Evolutionary conservation across 2,113 vertebrate genomes (phyloP).

Genomic region (Numida meleagris): DNA sequence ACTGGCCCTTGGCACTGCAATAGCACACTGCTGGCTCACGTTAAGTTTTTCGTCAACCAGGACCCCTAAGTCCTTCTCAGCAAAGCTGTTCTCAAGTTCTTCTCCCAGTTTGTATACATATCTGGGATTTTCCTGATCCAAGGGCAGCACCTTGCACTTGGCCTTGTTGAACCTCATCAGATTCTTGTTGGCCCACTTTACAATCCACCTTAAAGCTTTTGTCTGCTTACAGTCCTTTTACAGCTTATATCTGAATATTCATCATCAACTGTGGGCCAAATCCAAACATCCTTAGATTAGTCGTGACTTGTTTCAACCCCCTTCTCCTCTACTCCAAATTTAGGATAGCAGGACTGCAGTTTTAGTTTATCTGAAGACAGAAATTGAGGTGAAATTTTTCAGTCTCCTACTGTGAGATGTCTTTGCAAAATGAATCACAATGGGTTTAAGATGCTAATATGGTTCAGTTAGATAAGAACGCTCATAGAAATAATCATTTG

Average conservation of each 20-base stretch:
- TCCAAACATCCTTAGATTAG: background rate
- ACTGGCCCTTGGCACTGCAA: too few species aligned
- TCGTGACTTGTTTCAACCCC: background rate
- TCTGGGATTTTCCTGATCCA: too few species aligned
- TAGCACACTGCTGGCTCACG: too few species aligned
- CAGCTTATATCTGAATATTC: background rate
- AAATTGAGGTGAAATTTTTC: background rate
- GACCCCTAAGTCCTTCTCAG: too few species aligned
- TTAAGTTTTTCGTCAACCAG: too few species aligned
- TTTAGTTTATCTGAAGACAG: background rate
- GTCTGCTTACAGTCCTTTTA: background rate
- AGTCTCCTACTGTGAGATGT: background rate
- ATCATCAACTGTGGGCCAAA: background rate
- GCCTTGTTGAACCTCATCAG: too few species aligned
- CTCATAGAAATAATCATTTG: constrained; percentile 22
- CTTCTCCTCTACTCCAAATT: background rate
- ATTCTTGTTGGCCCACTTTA: too few species aligned
- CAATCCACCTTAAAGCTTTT: background rate
- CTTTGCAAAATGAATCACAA: constrained; percentile 43
- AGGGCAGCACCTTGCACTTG: too few species aligned
- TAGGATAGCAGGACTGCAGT: background rate
- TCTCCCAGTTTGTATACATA: too few species aligned
- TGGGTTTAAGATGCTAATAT: constrained; percentile 20
- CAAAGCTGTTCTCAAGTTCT: too few species aligned
- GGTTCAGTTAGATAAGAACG: background rate